Evolutionary conservation across 2,113 vertebrate genomes (phyloP).

Genomic region (Indicator maculatus): DNA sequence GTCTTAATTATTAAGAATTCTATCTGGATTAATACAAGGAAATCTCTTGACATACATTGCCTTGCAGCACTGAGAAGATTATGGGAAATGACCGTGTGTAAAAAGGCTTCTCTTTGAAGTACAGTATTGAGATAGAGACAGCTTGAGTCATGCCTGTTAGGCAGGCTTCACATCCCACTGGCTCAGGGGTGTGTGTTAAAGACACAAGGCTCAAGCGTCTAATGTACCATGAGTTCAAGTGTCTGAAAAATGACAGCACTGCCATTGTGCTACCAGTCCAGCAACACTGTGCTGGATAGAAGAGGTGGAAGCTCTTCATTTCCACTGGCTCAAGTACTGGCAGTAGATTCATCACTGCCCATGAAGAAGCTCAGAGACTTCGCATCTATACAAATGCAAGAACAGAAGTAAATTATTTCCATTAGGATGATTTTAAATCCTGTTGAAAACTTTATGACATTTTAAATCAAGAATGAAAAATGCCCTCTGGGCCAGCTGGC

Average conservation of each 20-base stretch:
- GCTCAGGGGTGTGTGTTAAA: rapidly evolving
- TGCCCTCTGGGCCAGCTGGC: background rate
- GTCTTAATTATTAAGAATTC: constrained; percentile 74
- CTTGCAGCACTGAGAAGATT: constrained; percentile 55
- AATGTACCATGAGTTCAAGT: rapidly evolving
- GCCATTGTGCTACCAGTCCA: rapidly evolving
- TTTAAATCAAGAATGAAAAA: background rate
- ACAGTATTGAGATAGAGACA: background rate
- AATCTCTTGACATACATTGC: constrained; percentile 66
- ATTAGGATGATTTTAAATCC: background rate
- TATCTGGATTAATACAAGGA: constrained; percentile 67
- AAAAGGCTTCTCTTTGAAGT: constrained; percentile 12
- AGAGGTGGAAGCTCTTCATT: background rate
- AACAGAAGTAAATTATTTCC: background rate
- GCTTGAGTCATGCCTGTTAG: background rate
- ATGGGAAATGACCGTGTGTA: background rate
- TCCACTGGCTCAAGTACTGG: background rate
- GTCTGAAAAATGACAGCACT: rapidly evolving
- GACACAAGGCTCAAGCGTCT: background rate
- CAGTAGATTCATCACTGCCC: background rate
- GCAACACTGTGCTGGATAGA: rapidly evolving
- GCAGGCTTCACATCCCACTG: background rate
- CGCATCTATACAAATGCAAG: background rate
- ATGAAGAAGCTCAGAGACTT: background rate
- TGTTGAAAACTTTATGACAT: background rate